Evolutionary conservation across 2,113 vertebrate genomes (phyloP).

Genomic region (Crotalus tigris): DNA sequence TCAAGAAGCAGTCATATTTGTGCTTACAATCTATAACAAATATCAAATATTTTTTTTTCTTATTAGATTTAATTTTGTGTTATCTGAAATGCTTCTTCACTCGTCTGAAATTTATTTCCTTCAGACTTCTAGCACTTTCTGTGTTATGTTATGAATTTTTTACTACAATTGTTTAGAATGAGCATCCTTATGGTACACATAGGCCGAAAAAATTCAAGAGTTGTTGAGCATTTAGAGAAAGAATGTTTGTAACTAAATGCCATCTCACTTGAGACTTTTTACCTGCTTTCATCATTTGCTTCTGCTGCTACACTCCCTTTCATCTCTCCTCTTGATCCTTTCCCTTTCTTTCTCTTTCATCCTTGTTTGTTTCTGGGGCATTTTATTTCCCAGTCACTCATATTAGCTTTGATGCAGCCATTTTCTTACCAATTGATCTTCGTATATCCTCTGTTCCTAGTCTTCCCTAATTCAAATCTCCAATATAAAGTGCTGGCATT

Average conservation of each 20-base stretch:
- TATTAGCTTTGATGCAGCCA: conserved; percentile 58
- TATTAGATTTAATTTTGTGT: neutral
- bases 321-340: conserved; percentile 45
- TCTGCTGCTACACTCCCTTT: conserved; percentile 38
- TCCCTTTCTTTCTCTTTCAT: conserved; percentile 55
- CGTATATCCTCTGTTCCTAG: conserved; percentile 38
- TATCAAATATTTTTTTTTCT: neutral
- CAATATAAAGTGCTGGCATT: conserved; percentile 19
- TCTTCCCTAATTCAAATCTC: conserved; percentile 42
- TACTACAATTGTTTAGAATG: neutral
- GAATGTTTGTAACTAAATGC: conserved; percentile 55
- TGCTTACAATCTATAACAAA: neutral
- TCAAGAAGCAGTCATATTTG: neutral
- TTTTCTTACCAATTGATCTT: conserved; percentile 38
- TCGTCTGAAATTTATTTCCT: neutral
- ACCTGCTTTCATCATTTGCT: conserved; percentile 36
- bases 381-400: conserved; percentile 51
- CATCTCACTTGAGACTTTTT: conserved; percentile 47
- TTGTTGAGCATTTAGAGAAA: conserved; percentile 51
- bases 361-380: conserved; percentile 47
- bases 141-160: neutral
- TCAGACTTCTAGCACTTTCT: fast-evolving
- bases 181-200: neutral
- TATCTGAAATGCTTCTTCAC: neutral
- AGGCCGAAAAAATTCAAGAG: conserved; percentile 1